Conservation (phyloP, 2,888 invertebrate species). For the Sesia apiformis region DNA sequence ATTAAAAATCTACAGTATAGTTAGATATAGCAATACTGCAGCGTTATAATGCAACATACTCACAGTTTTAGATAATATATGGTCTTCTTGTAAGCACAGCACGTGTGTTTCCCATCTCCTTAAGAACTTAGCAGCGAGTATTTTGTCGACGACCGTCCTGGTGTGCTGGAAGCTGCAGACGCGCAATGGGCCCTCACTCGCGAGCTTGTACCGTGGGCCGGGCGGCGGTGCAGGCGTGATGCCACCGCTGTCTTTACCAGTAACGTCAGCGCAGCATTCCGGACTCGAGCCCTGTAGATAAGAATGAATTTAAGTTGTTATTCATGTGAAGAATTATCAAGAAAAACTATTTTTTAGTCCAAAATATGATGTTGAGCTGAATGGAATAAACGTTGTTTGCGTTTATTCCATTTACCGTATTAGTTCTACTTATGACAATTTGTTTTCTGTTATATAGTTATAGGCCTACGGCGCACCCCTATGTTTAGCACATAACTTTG, state of each 20-base stretch:
- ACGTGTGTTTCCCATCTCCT: conserved; percentile 86
- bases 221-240: conserved; percentile 52
- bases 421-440: too few species aligned
- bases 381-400: too few species aligned
- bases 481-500: too few species aligned
- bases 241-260: conserved; percentile 48
- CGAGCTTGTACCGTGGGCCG: conserved; percentile 79
- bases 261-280: conserved; percentile 64
- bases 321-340: not conserved
- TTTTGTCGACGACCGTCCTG: conserved; percentile 84
- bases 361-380: too few species aligned
- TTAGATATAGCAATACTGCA: not conserved
- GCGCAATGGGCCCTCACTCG: conserved; percentile 81
- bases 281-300: conserved; percentile 66
- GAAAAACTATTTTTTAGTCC: not conserved
- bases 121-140: conserved; percentile 83
- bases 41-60: conserved; percentile 28
- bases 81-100: conserved; percentile 78
- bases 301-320: conserved; percentile 2
- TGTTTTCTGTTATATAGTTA: too few species aligned
- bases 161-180: conserved; percentile 86
- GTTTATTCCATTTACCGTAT: too few species aligned
- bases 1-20: not conserved
- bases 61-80: conserved; percentile 83
- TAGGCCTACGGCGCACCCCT: too few species aligned